Evolutionary conservation across 2,797 vertebrate genomes (phyloP).

Genomic region (Ptychadena robeensis): DNA sequence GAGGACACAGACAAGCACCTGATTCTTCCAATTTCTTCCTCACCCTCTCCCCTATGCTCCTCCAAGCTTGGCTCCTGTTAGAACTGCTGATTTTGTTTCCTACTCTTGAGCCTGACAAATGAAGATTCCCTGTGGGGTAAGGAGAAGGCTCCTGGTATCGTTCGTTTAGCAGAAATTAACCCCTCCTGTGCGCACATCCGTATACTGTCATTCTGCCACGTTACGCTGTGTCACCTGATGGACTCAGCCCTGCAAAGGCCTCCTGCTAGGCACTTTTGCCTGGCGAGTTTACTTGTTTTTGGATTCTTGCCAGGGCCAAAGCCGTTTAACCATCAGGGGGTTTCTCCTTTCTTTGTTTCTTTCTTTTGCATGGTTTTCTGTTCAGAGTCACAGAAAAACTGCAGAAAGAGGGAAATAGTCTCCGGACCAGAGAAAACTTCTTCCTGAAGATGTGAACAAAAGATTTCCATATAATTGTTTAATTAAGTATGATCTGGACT

Average conservation of each 20-base stretch:
- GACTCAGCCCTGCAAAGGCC: conserved; percentile 48
- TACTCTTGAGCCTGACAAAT: conserved; percentile 55
- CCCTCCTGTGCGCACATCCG: conserved; percentile 36
- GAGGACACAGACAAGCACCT: conserved; percentile 46
- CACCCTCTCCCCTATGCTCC: conserved; percentile 42
- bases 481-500: neutral
- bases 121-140: conserved; percentile 44
- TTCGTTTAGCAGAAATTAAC: conserved; percentile 57
- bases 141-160: conserved; percentile 35
- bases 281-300: conserved; percentile 44
- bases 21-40: conserved; percentile 54
- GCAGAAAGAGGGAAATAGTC: conserved; percentile 26
- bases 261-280: conserved; percentile 48
- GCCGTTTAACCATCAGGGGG: conserved; percentile 54
- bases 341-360: conserved; percentile 56
- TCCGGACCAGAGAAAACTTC: conserved; percentile 29
- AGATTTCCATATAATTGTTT: neutral
- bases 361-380: conserved; percentile 42
- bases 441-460: neutral
- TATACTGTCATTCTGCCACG: conserved; percentile 39
- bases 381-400: conserved; percentile 37
- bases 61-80: conserved; percentile 37
- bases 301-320: conserved; percentile 53
- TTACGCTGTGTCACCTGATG: conserved; percentile 56
- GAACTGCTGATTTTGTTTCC: conserved; percentile 57